Evolutionary conservation across 92 coral and sea anemone genomes (phyloP).

Genomic region (Pocillopora grandis): DNA sequence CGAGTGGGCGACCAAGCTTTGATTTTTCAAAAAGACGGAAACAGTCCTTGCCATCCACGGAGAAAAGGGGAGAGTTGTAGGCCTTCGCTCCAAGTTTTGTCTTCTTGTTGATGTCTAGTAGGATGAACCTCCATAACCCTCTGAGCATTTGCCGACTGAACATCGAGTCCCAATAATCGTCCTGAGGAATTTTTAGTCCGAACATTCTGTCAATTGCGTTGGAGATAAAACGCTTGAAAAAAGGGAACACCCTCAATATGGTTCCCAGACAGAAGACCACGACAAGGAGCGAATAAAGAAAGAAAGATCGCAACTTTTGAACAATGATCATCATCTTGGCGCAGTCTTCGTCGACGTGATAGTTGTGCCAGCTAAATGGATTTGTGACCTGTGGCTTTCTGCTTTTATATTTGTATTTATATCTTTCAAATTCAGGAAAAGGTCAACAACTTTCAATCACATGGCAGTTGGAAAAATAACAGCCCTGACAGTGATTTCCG

Average conservation of each 20-base stretch:
- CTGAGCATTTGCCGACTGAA: slow-evolving; percentile 75
- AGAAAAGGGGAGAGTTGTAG: slow-evolving; percentile 67
- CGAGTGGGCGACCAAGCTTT: slow-evolving; percentile 57
- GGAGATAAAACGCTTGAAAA: slow-evolving; percentile 50
- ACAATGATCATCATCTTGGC: slow-evolving; percentile 41
- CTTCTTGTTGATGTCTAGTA: slow-evolving; percentile 66
- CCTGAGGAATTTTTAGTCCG: slow-evolving; percentile 68
- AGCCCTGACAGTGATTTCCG: slow-evolving; percentile 27
- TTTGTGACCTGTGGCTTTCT: slow-evolving; percentile 24
- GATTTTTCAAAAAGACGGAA: slow-evolving; percentile 58
- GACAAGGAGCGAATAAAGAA: slow-evolving; percentile 44
- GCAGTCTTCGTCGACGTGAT: slow-evolving; percentile 21
- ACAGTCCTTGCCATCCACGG: slow-evolving; percentile 59
- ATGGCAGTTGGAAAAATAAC: slow-evolving; percentile 39
- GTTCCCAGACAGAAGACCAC: slow-evolving; percentile 58
- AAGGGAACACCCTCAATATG: slow-evolving; percentile 65
- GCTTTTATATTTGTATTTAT: slow-evolving; percentile 34
- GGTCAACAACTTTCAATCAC: slow-evolving; percentile 42
- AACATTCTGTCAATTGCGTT: slow-evolving; percentile 62
- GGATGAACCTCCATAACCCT: slow-evolving; percentile 68
- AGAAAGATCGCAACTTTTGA: slow-evolving; percentile 41
- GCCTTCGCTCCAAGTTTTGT: slow-evolving; percentile 61
- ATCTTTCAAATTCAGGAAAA: slow-evolving; percentile 36
- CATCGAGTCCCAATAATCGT: slow-evolving; percentile 81
- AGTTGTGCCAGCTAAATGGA: slow-evolving; percentile 5